Evolutionary conservation across 1,140 invertebrate genomes (phyloP).

Genomic region (Rhyacophila brunnea): DNA sequence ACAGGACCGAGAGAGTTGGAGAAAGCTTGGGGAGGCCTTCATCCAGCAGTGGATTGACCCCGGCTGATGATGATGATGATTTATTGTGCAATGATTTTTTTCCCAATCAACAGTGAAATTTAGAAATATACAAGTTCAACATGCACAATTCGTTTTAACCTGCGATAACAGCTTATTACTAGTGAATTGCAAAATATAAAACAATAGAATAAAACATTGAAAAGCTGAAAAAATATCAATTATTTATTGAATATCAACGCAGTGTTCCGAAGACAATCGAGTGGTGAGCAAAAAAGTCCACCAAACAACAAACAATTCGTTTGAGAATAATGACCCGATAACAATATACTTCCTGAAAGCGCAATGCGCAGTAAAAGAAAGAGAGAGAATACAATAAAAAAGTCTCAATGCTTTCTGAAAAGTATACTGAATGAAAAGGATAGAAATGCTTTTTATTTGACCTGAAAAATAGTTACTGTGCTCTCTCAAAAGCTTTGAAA

Average conservation of each 20-base stretch:
- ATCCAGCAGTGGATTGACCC: too few species aligned
- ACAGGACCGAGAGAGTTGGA: too few species aligned
- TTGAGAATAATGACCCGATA: slow-evolving; percentile 32
- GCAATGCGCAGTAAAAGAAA: slow-evolving; percentile 30
- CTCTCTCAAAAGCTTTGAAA: slow-evolving; percentile 14
- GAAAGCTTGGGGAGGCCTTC: too few species aligned
- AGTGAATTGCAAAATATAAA: too few species aligned
- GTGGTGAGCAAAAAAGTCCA: slow-evolving; percentile 20
- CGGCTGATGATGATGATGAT: too few species aligned
- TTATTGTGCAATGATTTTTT: too few species aligned
- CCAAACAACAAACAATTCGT: slow-evolving; percentile 29
- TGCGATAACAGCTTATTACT: too few species aligned
- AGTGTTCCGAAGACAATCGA: slow-evolving; percentile 7
- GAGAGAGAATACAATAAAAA: slow-evolving; percentile 29
- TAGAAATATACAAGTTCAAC: too few species aligned
- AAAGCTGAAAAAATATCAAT: slow-evolving; percentile 6
- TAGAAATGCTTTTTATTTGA: slow-evolving; percentile 25
- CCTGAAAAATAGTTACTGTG: slow-evolving; percentile 22
- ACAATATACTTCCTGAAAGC: slow-evolving; percentile 34
- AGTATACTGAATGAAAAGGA: slow-evolving; percentile 25
- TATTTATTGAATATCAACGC: slow-evolving; percentile 9
- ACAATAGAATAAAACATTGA: too few species aligned
- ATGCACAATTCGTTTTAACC: too few species aligned
- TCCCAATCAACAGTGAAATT: too few species aligned
- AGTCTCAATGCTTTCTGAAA: slow-evolving; percentile 28